phyloP scores from a whole-genome alignment of 1,140 invertebrate genomes.

The Olivierus martensii region DNA sequence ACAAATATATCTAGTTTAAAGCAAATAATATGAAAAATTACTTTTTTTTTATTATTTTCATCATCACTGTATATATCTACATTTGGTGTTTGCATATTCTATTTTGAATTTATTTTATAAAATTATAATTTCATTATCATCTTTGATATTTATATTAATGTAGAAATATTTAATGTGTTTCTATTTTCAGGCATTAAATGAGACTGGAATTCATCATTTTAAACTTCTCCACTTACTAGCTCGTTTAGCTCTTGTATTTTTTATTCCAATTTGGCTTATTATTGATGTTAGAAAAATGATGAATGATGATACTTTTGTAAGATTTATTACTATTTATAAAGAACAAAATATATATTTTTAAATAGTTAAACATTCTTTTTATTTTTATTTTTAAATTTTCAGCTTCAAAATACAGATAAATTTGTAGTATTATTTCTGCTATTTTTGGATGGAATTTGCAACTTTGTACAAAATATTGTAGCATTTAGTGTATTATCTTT shows the following conservation, averaged over 20 bases:
- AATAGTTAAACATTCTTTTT: too few species aligned
- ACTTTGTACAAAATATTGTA: conserved; percentile 88
- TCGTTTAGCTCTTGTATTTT: conserved; percentile 60
- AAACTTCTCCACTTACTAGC: conserved; percentile 69
- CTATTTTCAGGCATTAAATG: conserved; percentile 54
- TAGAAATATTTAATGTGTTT: too few species aligned
- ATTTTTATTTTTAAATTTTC: conserved; percentile 13
- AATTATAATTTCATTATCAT: too few species aligned
- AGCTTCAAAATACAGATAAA: conserved; percentile 26
- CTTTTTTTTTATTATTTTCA: too few species aligned
- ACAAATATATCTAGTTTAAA: too few species aligned
- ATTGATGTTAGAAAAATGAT: conserved; percentile 52
- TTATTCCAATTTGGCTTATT: conserved; percentile 74
- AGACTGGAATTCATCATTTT: conserved; percentile 77
- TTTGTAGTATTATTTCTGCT: conserved; percentile 39
- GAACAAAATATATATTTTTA: too few species aligned
- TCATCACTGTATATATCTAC: too few species aligned
- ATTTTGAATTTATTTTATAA: too few species aligned
- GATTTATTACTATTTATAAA: conserved; percentile 19
- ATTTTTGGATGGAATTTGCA: conserved; percentile 68
- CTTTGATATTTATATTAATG: too few species aligned
- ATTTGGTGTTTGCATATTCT: too few species aligned
- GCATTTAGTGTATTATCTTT: conserved; percentile 78
- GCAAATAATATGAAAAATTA: too few species aligned
- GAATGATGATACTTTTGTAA: conserved; percentile 40